Evolutionary conservation across 2,113 vertebrate genomes (phyloP).

Genomic region (Rousettus leschenaultii): DNA sequence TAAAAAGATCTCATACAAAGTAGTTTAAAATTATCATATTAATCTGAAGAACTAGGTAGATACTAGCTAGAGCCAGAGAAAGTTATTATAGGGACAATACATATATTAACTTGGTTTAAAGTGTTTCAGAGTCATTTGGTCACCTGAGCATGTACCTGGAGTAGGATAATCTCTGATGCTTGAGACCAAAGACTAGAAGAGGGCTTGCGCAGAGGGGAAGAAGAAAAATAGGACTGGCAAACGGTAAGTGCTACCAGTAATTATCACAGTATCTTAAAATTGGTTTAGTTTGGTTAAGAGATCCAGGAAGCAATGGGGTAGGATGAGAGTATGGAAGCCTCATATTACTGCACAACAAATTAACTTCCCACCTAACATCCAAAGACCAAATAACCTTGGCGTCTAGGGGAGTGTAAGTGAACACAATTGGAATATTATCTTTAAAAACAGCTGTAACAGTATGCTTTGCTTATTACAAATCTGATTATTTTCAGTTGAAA

Average conservation of each 20-base stretch:
- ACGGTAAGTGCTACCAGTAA: neutral
- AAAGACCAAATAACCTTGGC: neutral
- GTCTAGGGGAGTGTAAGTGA: neutral
- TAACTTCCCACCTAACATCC: neutral
- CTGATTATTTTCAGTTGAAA: neutral
- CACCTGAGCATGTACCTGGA: neutral
- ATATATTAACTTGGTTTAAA: neutral
- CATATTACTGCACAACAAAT: neutral
- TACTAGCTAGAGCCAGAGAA: conserved; percentile 1
- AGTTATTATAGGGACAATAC: conserved; percentile 17
- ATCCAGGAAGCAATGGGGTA: neutral
- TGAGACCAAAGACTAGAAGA: neutral
- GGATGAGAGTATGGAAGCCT: neutral
- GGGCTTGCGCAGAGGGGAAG: neutral
- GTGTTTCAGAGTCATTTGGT: neutral
- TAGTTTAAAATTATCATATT: conserved; percentile 54
- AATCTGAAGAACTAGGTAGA: conserved; percentile 31
- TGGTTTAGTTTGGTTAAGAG: neutral
- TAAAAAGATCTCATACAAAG: neutral
- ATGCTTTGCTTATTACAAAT: neutral
- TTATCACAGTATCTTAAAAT: neutral
- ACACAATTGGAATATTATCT: neutral
- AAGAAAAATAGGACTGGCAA: neutral
- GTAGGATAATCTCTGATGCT: neutral
- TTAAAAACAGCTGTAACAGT: neutral